phyloP scores from a whole-genome alignment of 2,113 vertebrate species.

The Leucopternis melanops region DNA sequence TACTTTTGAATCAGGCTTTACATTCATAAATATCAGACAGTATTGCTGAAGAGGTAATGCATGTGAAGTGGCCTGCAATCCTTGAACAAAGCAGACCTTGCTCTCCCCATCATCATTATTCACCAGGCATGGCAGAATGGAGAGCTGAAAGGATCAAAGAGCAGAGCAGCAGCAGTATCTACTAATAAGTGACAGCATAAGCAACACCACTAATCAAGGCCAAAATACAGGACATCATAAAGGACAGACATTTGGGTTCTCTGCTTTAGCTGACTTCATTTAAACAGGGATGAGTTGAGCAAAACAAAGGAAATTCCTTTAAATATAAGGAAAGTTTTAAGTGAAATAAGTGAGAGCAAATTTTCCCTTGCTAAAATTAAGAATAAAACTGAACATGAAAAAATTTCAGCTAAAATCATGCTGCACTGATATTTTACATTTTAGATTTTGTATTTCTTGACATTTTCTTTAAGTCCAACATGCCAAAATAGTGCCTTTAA shows the following conservation, averaged over 20 bases:
- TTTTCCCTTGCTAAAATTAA: background rate
- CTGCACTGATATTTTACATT: background rate
- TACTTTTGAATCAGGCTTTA: background rate
- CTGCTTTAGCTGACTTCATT: background rate
- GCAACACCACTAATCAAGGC: slow-evolving; percentile 15
- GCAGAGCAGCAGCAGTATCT: slow-evolving; percentile 30
- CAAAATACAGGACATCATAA: background rate
- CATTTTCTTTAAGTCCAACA: background rate
- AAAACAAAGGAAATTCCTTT: background rate
- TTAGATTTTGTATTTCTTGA: background rate
- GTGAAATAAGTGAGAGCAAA: background rate
- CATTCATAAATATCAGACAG: slow-evolving; percentile 11
- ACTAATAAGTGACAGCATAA: slow-evolving; percentile 24
- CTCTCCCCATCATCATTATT: slow-evolving; percentile 23
- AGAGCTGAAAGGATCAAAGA: slow-evolving; percentile 53
- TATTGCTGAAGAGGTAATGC: background rate
- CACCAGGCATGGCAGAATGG: slow-evolving; percentile 13
- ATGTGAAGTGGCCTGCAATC: background rate
- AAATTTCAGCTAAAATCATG: background rate
- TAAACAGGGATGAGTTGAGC: background rate
- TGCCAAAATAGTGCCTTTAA: background rate
- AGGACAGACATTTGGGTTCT: background rate
- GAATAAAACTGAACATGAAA: background rate
- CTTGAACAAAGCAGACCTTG: slow-evolving; percentile 28
- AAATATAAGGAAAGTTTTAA: background rate